Conservation (phyloP, 2,797 vertebrate species). For the Catamblyrhynchus diadema region DNA sequence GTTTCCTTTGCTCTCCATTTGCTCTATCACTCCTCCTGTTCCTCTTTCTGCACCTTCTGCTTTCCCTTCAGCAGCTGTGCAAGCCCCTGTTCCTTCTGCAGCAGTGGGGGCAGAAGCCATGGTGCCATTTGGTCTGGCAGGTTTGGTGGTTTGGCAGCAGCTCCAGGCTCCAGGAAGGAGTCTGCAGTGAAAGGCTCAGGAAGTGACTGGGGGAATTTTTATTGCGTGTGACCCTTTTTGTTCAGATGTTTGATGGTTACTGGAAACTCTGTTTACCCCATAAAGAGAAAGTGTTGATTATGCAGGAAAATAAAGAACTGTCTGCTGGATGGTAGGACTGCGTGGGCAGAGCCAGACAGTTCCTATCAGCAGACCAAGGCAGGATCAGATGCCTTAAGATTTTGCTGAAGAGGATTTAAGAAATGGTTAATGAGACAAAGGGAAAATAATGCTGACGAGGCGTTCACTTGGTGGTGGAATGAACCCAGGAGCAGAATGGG, state of each 20-base stretch:
- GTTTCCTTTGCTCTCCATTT: background rate
- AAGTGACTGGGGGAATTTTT: background rate
- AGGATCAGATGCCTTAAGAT: background rate
- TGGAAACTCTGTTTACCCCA: background rate
- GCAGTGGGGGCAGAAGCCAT: background rate
- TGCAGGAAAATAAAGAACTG: background rate
- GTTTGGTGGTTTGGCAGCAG: background rate
- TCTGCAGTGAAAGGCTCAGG: background rate
- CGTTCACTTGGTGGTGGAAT: background rate
- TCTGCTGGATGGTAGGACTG: background rate
- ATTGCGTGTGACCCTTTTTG: background rate
- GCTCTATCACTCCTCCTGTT: background rate
- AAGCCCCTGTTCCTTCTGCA: background rate
- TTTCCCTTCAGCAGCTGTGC: background rate
- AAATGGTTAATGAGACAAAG: background rate
- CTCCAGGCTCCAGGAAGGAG: background rate
- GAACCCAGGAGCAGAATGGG: background rate
- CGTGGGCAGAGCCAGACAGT: background rate
- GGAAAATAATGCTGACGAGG: background rate
- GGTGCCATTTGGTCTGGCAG: background rate
- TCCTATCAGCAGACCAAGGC: background rate
- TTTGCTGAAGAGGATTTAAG: background rate
- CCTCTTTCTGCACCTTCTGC: background rate
- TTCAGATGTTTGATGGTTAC: background rate
- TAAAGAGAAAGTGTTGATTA: background rate